Evolutionary conservation across 2,888 invertebrate genomes (phyloP).

Genomic region (Onthophagus sagittarius): DNA sequence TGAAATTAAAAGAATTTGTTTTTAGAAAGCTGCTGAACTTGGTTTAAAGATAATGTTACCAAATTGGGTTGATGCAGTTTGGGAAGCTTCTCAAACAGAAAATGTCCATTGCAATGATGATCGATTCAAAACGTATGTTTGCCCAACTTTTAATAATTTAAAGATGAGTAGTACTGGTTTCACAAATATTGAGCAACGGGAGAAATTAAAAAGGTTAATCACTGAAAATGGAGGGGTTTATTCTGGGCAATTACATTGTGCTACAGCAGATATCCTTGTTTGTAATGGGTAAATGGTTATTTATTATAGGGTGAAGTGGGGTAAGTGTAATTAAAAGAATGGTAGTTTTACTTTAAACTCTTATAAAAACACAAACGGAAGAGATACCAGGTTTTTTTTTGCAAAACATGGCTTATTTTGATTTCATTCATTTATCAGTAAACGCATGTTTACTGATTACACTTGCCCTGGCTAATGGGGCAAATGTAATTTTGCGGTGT

Average conservation of each 20-base stretch:
- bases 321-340: no score
- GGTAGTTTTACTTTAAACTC: no score
- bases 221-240: conserved; percentile 68
- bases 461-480: no score
- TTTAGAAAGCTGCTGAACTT: conserved; percentile 64
- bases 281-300: conserved; percentile 53
- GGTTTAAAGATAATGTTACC: conserved; percentile 71
- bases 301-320: no score
- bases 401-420: no score
- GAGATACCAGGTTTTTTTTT: no score
- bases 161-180: conserved; percentile 78
- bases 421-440: no score
- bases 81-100: conserved; percentile 64
- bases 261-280: conserved; percentile 55
- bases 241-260: conserved; percentile 47
- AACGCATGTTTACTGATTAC: no score
- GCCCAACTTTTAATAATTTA: conserved; percentile 75
- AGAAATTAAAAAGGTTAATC: conserved; percentile 64
- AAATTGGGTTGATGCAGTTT: conserved; percentile 78
- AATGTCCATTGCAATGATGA: conserved; percentile 61
- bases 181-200: conserved; percentile 55
- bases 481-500: no score
- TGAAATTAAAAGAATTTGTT: no score
- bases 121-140: conserved; percentile 58
- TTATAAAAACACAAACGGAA: no score